Evolutionary conservation across 2,797 vertebrate genomes (phyloP), one percentile per base, ranked within the genome.

Genomic region (Clangula hyemalis): DNA sequence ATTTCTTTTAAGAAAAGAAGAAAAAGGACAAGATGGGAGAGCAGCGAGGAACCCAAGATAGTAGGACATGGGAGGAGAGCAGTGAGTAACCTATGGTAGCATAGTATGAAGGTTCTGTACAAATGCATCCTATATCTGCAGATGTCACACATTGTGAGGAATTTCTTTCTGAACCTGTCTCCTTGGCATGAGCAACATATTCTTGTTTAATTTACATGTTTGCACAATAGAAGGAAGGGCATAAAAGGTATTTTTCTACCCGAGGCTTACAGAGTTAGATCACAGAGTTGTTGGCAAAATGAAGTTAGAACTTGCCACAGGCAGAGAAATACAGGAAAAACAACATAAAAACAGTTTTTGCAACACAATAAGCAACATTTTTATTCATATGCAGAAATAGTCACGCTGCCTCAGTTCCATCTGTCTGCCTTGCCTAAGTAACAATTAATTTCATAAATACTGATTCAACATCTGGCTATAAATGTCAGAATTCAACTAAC

Each of bases 371-470:
- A 28, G 27, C 32, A 95, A 93, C 78, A 90, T 73, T 28, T 85
- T 93, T 70, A 94, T 94, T 94, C 51, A 65, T 61, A 89, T 71
- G 78, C 58, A 92, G 51, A 91, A 90, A 75, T 14, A 89, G 41
- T 11, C 51, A 71, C 14, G 20, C 32, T 89, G 36, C 14, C 62
- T 75, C 61, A 90, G 61, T 89, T 93, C 89, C 79, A 92, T 80
- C 79, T 93, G 73, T 87, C 49, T 88, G 76, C 49, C 51, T 84
- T 85, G 34, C 41, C 41, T 56, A 94, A 95, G 60, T 54, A 94
- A 81, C 22, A 75, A 91, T 82, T 80, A 80, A 79, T 82, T 91
- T 95, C 30, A 88, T 78, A 91, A 96, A 90, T 87, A 86, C 64
- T 36, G 43, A 90, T 71, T 88, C 45, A 90, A 91, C 70, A 94